Evolutionary conservation across 2,888 invertebrate species (phyloP), one percentile per base, ranked within the genome.

Genomic region (Dione juno): DNA sequence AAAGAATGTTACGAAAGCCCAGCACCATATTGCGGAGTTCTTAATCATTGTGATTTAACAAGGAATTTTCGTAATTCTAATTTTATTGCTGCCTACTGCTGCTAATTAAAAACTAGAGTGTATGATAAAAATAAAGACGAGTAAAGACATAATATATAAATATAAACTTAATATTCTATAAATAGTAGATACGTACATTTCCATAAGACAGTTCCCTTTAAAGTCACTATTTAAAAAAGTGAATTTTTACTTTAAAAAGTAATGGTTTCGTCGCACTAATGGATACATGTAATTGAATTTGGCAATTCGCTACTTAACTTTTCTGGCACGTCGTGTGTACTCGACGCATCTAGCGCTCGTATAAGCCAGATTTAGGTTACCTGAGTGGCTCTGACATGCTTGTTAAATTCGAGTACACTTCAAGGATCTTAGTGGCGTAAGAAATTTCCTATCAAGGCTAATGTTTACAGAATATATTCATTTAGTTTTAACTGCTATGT

Each of bases 331-430:
- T 37, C 37, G 14, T 21, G 14, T 43, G 28, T 28, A 45, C 68
- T 64, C 16, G 63, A 54, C 54, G 45, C 43, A 61, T 61, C 52
- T 43, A 53, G 67, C n/a, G 53, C 63, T 64, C 53, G n/a, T 63
- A 68, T 63, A 54, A 64, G 68, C 63, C 50, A 21, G 68, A 69
- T 69, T 64, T 69, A 64, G 68, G 63, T 69, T 69, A 63, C 68
- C 68, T 54, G 68, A 69, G 63, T 54, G 54, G 50, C 50, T 64
- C 54, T 64, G 68, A 63, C 63, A 54, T 57, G 68, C 45, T 69
- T 63, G 68, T 69, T 69, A 69, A 13, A 64, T 50, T 64, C 64
- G 50, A 64, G 64, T 13, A 50, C 40, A 16, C 50, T 40, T 37
- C 64, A 64, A 64, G 64, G 64, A 50, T 50, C 16, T 48, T 37